Conservation (phyloP, 2,113 vertebrate species). For the Scalopus aquaticus region DNA sequence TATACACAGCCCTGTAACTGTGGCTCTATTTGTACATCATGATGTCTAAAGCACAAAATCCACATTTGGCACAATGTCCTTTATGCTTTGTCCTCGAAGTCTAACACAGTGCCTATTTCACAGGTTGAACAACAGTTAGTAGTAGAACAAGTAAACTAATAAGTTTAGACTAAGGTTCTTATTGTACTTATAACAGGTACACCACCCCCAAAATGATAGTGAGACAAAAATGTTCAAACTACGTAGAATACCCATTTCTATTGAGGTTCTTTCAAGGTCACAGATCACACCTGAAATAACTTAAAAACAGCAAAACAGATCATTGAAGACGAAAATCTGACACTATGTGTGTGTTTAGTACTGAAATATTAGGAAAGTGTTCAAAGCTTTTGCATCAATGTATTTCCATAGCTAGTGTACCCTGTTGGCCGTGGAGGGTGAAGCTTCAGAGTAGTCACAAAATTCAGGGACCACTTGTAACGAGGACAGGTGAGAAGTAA, state of each 20-base stretch:
- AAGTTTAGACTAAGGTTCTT: not conserved
- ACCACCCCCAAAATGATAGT: not conserved
- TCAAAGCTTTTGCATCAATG: not conserved
- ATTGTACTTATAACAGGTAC: not conserved
- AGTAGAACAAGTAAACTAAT: not conserved
- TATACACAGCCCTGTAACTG: not conserved
- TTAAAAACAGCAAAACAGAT: not conserved
- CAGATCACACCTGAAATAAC: not conserved
- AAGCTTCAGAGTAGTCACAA: not conserved
- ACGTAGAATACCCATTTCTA: not conserved
- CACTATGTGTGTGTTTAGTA: not conserved
- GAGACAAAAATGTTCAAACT: not conserved
- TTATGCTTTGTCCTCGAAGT: not conserved
- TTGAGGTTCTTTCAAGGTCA: not conserved
- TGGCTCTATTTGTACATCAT: not conserved
- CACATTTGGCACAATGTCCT: not conserved
- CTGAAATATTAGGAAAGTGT: not conserved
- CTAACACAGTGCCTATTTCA: not conserved
- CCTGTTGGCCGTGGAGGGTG: not conserved
- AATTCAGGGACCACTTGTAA: not conserved
- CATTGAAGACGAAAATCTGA: not conserved
- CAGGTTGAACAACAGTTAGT: not conserved
- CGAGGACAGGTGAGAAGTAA: not conserved
- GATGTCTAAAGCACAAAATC: not conserved
- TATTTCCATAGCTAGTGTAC: not conserved